Evolutionary conservation across 2,888 invertebrate species (phyloP).

Genomic region (Aelia acuminata): DNA sequence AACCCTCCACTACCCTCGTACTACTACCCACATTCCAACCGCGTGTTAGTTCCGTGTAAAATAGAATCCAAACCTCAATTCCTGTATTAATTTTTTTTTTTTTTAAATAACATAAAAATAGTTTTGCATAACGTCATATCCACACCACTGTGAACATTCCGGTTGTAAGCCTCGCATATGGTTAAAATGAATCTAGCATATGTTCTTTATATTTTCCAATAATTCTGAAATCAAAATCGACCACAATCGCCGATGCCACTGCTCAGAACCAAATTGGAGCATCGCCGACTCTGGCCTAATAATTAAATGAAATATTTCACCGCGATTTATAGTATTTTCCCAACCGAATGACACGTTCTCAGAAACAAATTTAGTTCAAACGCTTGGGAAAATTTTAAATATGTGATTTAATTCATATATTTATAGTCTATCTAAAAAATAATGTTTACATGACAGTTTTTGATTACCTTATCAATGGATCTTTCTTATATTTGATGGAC

Average conservation of each 20-base stretch:
- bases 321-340: not conserved
- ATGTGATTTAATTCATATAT: not conserved
- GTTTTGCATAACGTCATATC: not conserved
- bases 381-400: not conserved
- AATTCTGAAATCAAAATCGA: not conserved
- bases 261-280: constrained; percentile 14
- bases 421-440: not conserved
- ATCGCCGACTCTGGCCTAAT: not conserved
- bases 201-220: not conserved
- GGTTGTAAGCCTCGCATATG: not conserved
- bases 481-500: not conserved
- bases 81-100: too few species aligned
- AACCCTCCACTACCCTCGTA: not conserved
- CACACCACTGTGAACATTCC: not conserved
- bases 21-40: not conserved
- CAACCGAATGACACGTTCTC: constrained; percentile 5
- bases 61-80: too few species aligned
- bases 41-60: not conserved
- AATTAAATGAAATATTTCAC: not conserved
- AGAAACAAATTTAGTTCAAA: not conserved
- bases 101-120: too few species aligned
- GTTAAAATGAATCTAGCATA: not conserved
- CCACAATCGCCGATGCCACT: not conserved
- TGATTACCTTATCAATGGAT: not conserved
- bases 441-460: not conserved